A percentile compares a stretch with the other conserved stretches of the same genome.
Conservation (phyloP, 35 echinoderm and acorn worm species). For the Holothuria glaberrima region DNA sequence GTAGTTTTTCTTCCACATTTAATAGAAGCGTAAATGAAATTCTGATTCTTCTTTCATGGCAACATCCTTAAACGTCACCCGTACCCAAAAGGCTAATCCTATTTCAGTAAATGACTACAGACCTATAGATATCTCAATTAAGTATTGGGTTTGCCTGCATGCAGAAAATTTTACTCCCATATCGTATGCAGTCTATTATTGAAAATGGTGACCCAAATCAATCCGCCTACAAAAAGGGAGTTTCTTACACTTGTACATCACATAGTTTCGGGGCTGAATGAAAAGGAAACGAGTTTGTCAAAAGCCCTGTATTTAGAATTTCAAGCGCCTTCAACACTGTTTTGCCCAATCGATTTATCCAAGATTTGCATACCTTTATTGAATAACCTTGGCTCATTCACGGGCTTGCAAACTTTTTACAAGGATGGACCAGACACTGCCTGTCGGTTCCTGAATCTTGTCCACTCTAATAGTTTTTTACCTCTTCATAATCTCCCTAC, state of each 20-base stretch:
- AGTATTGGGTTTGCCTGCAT: slow-evolving; percentile 18
- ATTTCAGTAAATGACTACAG: not conserved
- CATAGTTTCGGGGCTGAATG: not conserved
- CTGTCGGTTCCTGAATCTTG: no score
- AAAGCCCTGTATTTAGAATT: slow-evolving; percentile 6
- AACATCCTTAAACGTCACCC: not conserved
- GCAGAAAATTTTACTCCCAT: slow-evolving; percentile 14
- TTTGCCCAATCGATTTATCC: slow-evolving; percentile 12
- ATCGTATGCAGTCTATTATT: slow-evolving; percentile 6
- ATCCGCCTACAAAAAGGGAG: no score
- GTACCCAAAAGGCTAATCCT: not conserved
- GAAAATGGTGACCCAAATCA: not conserved
- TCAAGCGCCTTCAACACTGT: not conserved
- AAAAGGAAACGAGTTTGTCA: not conserved
- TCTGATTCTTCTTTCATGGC: not conserved
- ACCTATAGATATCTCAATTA: not conserved
- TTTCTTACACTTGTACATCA: not conserved
- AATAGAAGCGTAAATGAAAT: not conserved
- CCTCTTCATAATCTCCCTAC: no score
- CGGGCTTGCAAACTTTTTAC: not conserved
- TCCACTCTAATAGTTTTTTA: no score
- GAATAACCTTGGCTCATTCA: not conserved
- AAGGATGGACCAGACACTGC: not conserved
- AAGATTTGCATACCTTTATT: not conserved
- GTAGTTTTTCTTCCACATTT: no score